Conservation (phyloP, 2,888 invertebrate genomes). For the Epistrophella euchroma region DNA sequence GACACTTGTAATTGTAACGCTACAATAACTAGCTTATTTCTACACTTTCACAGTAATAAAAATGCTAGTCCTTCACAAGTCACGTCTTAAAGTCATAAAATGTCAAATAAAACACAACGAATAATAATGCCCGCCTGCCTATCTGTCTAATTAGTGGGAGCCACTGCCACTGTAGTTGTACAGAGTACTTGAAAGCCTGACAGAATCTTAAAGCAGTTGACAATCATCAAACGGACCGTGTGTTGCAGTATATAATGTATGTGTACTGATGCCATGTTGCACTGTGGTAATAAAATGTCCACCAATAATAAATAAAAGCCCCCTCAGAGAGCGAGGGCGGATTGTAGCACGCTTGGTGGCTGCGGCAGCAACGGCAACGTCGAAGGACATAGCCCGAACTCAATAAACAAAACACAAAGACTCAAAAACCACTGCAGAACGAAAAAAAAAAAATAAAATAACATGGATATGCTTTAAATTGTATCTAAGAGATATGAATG, state of each 20-base stretch:
- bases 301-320: slow-evolving; percentile 73
- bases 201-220: slow-evolving; percentile 45
- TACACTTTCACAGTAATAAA: slow-evolving; percentile 12
- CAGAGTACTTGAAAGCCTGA: slow-evolving; percentile 29
- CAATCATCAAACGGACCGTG: slow-evolving; percentile 74
- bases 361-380: neutral
- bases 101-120: slow-evolving; percentile 39
- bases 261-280: slow-evolving; percentile 52
- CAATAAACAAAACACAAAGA: slow-evolving; percentile 69
- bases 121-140: slow-evolving; percentile 42
- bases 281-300: slow-evolving; percentile 70
- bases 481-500: slow-evolving; percentile 68
- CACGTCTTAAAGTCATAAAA: slow-evolving; percentile 72
- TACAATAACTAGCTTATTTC: neutral
- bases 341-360: neutral
- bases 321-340: slow-evolving; percentile 50
- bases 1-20: neutral
- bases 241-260: neutral
- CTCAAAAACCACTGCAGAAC: slow-evolving; percentile 55
- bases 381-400: slow-evolving; percentile 52
- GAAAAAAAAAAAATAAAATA: neutral
- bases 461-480: slow-evolving; percentile 71
- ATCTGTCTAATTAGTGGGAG: slow-evolving; percentile 71
- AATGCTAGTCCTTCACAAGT: slow-evolving; percentile 54
- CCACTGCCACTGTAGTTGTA: slow-evolving; percentile 56